A percentile compares a stretch with the other conserved stretches of the same genome.
phyloP scores from a whole-genome alignment of 2,888 invertebrate species.

The Drosophila mulleri region DNA sequence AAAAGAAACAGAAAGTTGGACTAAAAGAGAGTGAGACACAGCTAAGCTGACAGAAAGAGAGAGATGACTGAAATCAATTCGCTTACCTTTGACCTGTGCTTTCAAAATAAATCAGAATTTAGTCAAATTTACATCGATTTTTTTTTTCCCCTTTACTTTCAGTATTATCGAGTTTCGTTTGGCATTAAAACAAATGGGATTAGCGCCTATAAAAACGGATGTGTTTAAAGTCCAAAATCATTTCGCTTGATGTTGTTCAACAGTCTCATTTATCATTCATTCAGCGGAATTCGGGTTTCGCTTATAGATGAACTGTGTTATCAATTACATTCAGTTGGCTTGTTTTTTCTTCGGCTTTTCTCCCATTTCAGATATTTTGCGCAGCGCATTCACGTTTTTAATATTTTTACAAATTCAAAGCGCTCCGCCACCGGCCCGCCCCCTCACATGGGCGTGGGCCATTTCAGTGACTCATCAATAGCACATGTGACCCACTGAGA shows the following conservation, averaged over 20 bases:
- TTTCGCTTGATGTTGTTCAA: conserved; percentile 5
- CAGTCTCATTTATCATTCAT: conserved; percentile 5
- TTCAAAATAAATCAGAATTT: neutral
- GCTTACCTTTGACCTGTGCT: no score
- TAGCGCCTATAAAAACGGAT: neutral
- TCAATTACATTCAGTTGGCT: conserved; percentile 13
- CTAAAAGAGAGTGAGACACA: neutral
- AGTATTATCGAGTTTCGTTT: neutral
- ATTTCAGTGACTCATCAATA: conserved; percentile 67
- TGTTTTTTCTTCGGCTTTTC: neutral
- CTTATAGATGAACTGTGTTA: neutral
- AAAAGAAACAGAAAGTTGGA: no score
- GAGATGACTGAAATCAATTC: neutral
- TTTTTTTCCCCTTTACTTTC: neutral
- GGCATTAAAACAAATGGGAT: neutral
- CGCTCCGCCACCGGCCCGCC: neutral
- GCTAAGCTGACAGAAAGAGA: neutral
- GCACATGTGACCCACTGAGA: conserved; percentile 68
- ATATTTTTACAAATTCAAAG: conserved; percentile 36
- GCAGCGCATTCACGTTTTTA: conserved; percentile 54
- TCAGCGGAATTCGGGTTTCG: neutral
- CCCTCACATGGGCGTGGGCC: conserved; percentile 17
- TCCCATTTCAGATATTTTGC: conserved; percentile 8
- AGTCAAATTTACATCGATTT: neutral
- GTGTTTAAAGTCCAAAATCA: neutral